Base-by-base conservation (phyloP, 1,140 invertebrate genomes). In the Leptinotarsa texana region DNA sequence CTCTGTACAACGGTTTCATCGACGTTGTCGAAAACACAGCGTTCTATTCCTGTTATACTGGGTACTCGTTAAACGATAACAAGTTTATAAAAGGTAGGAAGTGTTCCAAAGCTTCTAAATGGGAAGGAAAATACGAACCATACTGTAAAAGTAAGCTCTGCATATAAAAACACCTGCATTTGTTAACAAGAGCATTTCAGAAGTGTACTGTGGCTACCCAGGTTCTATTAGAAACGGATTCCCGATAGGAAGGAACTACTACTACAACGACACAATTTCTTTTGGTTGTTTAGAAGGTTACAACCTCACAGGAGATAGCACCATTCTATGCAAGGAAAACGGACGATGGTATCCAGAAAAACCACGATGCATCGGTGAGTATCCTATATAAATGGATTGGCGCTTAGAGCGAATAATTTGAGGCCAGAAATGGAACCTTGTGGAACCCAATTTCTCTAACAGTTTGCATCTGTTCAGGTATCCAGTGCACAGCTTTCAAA, bases 191-290 rank as follows among this genome's bases (percentile, higher is more conserved):
- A 18, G 62, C 22, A 78, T 33, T 83, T 81, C n/a, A 84, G 87
- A 75, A 79, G 83, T 68, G 88, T 86, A 85, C 42, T 92, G 91
- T 81, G 88, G 88, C 1, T 88, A 86, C 77, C 91, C 91, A 1
- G 89, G 88, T n/a, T 87, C 86, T 74, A 84, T 92, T 24, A 80
- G 81, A 4, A 87, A 90, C 79, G 91, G 89, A 11, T 83, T 82
- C 57, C 80, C 89, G 17, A 81, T 84, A 21, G 90, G 90, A 8
- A 84, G 77, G 27, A 85, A 84, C 0, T 91, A 88, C 79, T 85
- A 68, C 22, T 92, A 86, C 75, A 85, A 86, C 11, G 88, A 89
- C 76, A 85, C 84, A 69, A 83, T 91, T 18, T 80, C 75, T 17
- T 91, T 88, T 77, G 79, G 75, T 18, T 92, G 91, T 79, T 81